phyloP scores from a whole-genome alignment of 2,113 vertebrate species.

The Protobothrops mucrosquamatus region DNA sequence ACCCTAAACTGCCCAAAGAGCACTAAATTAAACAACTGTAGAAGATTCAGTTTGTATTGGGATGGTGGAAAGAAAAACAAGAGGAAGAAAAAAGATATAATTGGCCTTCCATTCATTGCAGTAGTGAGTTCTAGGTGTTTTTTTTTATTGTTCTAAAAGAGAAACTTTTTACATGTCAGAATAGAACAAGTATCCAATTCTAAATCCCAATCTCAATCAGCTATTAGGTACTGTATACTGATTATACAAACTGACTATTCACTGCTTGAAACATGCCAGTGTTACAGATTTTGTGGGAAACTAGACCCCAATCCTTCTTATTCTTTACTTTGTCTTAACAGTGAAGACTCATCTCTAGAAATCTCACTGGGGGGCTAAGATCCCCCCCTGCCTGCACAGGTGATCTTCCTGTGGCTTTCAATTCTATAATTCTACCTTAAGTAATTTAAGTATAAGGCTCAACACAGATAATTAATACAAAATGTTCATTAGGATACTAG shows the following conservation, averaged over 20 bases:
- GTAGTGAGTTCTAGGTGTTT: background rate
- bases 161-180: background rate
- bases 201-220: background rate
- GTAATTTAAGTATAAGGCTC: conserved; percentile 27
- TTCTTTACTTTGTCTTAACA: background rate
- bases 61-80: background rate
- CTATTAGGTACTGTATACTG: background rate
- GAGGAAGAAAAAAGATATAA: background rate
- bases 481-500: conserved; percentile 20
- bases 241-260: background rate
- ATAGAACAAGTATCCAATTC: background rate
- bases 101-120: background rate
- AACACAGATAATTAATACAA: conserved; percentile 29
- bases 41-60: background rate
- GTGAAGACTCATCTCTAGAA: background rate
- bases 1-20: background rate
- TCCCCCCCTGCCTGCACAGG: background rate
- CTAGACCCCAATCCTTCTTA: background rate
- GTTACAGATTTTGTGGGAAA: background rate
- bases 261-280: background rate
- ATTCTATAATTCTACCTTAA: conserved; percentile 26
- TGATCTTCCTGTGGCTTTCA: background rate
- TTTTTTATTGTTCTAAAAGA: background rate
- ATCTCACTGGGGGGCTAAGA: background rate
- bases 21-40: background rate